Conservation (phyloP, 2,797 vertebrate genomes). For the Luscinia luscinia region DNA sequence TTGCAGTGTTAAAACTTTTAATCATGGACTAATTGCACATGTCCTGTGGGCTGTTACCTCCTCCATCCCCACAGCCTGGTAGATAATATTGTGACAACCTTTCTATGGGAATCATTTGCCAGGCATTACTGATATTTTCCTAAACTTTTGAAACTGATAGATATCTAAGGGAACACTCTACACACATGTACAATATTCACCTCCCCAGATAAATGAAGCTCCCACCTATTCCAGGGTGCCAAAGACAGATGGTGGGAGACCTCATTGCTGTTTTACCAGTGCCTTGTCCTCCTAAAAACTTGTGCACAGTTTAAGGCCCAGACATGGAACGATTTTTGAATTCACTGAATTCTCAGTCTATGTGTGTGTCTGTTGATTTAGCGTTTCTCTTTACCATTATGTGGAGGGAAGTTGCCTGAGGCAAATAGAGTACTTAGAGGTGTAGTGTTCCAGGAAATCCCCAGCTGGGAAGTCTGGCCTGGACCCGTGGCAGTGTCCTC, state of each 20-base stretch:
- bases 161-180: neutral
- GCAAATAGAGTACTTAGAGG: slow-evolving; percentile 52
- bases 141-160: neutral
- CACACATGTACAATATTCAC: neutral
- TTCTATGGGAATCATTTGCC: neutral
- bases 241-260: neutral
- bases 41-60: neutral
- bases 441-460: neutral
- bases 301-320: neutral
- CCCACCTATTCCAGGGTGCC: neutral
- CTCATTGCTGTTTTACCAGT: accelerated
- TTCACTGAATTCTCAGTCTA: slow-evolving; percentile 7
- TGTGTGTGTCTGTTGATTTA: neutral
- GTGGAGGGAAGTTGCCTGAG: slow-evolving; percentile 20
- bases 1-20: neutral
- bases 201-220: neutral
- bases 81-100: neutral
- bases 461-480: neutral
- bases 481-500: neutral
- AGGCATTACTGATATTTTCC: neutral
- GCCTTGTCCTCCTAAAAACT: neutral
- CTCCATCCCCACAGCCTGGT: neutral
- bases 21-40: neutral
- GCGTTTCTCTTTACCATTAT: slow-evolving; percentile 15
- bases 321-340: neutral